These are phyloP conservation scores for Perizoma flavofasciatum DNA, from an alignment of 2,888 invertebrate genomes.

Conservation along the genomic window DNA sequence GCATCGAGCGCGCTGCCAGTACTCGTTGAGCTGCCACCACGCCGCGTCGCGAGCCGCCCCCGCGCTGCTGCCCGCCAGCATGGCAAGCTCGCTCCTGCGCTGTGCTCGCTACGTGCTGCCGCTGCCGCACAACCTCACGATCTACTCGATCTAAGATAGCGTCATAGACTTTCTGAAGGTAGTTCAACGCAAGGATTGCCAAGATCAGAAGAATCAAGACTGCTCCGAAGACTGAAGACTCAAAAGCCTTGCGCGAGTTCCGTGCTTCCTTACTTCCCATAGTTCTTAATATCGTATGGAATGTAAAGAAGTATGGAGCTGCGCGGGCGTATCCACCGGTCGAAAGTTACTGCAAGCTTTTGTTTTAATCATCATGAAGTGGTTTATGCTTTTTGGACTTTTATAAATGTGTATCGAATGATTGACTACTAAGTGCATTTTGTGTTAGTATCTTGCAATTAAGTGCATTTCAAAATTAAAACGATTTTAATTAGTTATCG, in stretches of 20 bases:
- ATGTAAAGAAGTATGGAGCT: constrained; percentile 99
- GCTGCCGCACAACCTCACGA: constrained; percentile 1
- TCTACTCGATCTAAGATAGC: constrained; percentile 50
- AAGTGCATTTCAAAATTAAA: constrained; percentile 16
- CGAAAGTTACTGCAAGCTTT: constrained; percentile 53
- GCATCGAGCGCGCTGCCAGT: constrained; percentile 77
- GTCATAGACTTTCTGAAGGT: constrained; percentile 49
- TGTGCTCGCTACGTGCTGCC: constrained; percentile 47
- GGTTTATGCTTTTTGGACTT: constrained; percentile 42
- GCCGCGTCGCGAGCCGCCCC: constrained; percentile 77
- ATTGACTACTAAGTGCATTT: constrained; percentile 11
- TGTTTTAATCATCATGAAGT: constrained; percentile 44
- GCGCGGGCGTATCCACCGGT: constrained; percentile 76
- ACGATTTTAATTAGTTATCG: not conserved
- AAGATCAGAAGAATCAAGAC: constrained; percentile 42
- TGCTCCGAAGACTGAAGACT: constrained; percentile 59
- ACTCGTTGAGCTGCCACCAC: constrained; percentile 74
- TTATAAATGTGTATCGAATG: constrained; percentile 17
- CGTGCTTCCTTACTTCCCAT: constrained; percentile 99
- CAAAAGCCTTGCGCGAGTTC: constrained; percentile 87
- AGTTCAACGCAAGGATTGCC: constrained; percentile 35
- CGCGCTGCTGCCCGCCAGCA: constrained; percentile 44
- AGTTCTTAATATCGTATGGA: constrained; percentile 94
- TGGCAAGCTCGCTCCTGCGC: constrained; percentile 41
- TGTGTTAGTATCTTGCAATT: constrained; percentile 22